Base-by-base conservation (phyloP, 2,113 vertebrate species). In the Microtus oregoni region DNA sequence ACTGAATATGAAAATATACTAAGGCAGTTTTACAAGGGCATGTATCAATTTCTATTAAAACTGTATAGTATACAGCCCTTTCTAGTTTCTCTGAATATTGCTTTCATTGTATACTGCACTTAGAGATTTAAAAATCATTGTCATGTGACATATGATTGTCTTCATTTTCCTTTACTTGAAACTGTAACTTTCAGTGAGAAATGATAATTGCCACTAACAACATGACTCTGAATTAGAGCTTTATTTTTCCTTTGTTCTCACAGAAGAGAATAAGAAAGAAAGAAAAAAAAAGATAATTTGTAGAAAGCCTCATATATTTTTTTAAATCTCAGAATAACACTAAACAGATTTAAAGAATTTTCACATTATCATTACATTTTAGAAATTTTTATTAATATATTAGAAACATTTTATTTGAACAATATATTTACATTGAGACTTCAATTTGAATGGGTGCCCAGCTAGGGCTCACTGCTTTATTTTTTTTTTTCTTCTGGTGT, bases 181-280 rank as follows among this genome's bases (percentile, higher is more conserved):
- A 17, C 81, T 35, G 91, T 94, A 92, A 94, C 68, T 92, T 90
- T 75, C 12, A 70, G 10, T 86, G 65, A 81, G 38, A 96, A 94
- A 92, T 89, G 65, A 79, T 75, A 92, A 94, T 78, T 91, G 7
- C 70, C 65, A 94, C n/a, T 75, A 96, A 6, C 50, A 94, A 73
- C 2, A 3, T 35, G 2, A 85, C 6, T 90, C 19, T 82, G 88
- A 97, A 85, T 63, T 14, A 7, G 52, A 30, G 35, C 14, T 96
- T 97, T 72, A 77, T 47, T 87, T 41, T 72, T 30, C 35, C 30
- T 79, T 95, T 72, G 92, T 26, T 8, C 26, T 94, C 44, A 7
- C 6, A 90, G 94, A 70, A 95, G 85, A 38, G 44, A 52, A 68
- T 44, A 12, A 44, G 89, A 90, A 78, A 7, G 75, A 35, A 72